phyloP scores from a whole-genome alignment of 2,113 vertebrate genomes.

The Conger conger region DNA sequence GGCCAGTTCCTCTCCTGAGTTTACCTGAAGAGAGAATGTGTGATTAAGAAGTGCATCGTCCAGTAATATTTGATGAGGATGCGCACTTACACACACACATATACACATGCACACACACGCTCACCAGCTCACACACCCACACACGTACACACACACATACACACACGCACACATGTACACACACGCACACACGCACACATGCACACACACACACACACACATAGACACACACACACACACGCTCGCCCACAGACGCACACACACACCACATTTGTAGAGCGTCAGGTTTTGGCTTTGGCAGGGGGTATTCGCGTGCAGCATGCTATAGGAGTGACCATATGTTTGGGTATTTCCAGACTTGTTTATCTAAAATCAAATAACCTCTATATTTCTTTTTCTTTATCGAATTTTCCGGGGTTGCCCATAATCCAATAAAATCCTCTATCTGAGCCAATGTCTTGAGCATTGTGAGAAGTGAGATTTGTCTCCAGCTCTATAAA shows the following conservation, averaged over 20 bases:
- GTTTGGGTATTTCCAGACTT: constrained; percentile 40
- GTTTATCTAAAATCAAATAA: background rate
- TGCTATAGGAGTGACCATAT: constrained; percentile 47
- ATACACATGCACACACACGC: background rate
- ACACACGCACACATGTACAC: background rate
- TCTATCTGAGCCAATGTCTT: background rate
- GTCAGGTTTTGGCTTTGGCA: constrained; percentile 5
- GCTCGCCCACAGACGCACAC: background rate
- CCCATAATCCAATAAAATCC: background rate
- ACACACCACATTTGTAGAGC: background rate
- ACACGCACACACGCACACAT: background rate
- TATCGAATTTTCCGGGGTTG: background rate
- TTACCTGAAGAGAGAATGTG: background rate
- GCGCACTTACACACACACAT: background rate
- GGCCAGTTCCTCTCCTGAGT: background rate
- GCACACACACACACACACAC: background rate
- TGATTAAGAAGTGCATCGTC: constrained; percentile 2
- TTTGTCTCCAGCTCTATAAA: background rate
- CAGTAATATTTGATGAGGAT: background rate
- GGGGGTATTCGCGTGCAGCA: constrained; percentile 5
- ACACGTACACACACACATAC: constrained; percentile 12
- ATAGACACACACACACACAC: background rate
- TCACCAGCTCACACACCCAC: background rate
- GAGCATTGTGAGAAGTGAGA: background rate
- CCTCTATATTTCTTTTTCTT: background rate